phyloP scores from a whole-genome alignment of 92 coral and sea anemone species.

The Meandrina meandrites region DNA sequence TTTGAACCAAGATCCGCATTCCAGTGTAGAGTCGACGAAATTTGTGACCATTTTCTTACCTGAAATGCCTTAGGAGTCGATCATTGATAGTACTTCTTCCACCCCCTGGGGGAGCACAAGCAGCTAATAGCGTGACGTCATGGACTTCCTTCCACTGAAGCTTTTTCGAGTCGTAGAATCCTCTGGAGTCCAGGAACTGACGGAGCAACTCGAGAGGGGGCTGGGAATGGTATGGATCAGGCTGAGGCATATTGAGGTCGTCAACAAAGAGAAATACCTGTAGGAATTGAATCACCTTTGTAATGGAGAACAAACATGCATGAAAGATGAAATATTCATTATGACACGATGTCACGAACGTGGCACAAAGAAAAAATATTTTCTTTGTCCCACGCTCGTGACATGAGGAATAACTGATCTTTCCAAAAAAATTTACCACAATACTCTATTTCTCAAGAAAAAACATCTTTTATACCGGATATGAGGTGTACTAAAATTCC shows the following conservation, averaged over 20 bases:
- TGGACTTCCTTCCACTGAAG: conserved; percentile 88
- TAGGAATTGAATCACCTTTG: not conserved
- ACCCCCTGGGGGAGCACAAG: conserved; percentile 98
- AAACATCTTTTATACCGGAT: too few relatives aligned
- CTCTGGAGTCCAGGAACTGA: conserved; percentile 89
- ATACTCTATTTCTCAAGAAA: too few relatives aligned
- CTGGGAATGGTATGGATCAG: conserved; percentile 87
- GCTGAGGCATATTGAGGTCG: conserved; percentile 98
- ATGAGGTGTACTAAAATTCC: too few relatives aligned
- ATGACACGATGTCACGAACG: too few relatives aligned
- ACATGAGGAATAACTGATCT: too few relatives aligned
- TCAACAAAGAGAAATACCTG: conserved; percentile 88
- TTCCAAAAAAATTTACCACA: too few relatives aligned
- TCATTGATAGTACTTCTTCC: conserved; percentile 82
- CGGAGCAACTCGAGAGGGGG: conserved; percentile 95
- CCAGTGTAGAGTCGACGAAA: not conserved
- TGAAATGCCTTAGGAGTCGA: conserved; percentile 87
- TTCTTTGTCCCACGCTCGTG: too few relatives aligned
- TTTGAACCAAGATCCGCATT: not conserved
- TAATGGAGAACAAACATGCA: too few relatives aligned
- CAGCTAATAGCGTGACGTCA: conserved; percentile 88
- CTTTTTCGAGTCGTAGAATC: conserved; percentile 90
- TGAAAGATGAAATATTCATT: too few relatives aligned
- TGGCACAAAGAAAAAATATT: too few relatives aligned
- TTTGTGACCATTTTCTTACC: conserved; percentile 47